Evolutionary conservation across 2,797 vertebrate genomes (phyloP).

Genomic region (Typhlichthys eigenmanni): DNA sequence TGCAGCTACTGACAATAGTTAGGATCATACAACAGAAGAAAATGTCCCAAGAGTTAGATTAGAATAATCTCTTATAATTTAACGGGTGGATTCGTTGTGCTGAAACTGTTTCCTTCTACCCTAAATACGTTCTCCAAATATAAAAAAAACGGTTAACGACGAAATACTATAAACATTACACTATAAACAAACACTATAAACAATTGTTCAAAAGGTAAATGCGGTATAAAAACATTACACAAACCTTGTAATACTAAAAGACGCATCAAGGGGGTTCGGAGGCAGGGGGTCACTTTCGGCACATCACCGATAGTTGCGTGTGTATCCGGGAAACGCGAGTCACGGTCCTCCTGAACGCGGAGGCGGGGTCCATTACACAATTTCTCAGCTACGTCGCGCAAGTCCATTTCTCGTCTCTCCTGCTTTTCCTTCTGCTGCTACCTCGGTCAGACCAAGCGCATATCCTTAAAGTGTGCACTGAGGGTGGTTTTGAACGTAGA

Average conservation of each 20-base stretch:
- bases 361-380: slow-evolving; percentile 33
- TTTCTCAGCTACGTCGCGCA: slow-evolving; percentile 30
- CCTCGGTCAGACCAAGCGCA: slow-evolving; percentile 45
- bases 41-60: too few species aligned
- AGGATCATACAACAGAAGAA: not conserved
- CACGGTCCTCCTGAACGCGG: slow-evolving; percentile 7
- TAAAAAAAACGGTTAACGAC: too few species aligned
- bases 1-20: not conserved
- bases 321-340: slow-evolving; percentile 26
- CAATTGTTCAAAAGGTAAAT: too few species aligned
- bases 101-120: too few species aligned
- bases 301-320: slow-evolving; percentile 30
- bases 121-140: too few species aligned
- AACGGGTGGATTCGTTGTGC: too few species aligned
- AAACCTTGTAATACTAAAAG: too few species aligned
- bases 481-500: slow-evolving; percentile 52
- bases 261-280: not conserved
- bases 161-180: too few species aligned
- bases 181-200: too few species aligned
- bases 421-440: slow-evolving; percentile 49
- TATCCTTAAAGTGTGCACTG: slow-evolving; percentile 47
- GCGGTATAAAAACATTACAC: too few species aligned
- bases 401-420: slow-evolving; percentile 32
- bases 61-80: too few species aligned
- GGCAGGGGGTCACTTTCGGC: not conserved